A percentile compares a stretch with the other conserved stretches of the same genome.
phyloP scores from a whole-genome alignment of 2,113 vertebrate species.

The Psilopsiagon aurifrons region DNA sequence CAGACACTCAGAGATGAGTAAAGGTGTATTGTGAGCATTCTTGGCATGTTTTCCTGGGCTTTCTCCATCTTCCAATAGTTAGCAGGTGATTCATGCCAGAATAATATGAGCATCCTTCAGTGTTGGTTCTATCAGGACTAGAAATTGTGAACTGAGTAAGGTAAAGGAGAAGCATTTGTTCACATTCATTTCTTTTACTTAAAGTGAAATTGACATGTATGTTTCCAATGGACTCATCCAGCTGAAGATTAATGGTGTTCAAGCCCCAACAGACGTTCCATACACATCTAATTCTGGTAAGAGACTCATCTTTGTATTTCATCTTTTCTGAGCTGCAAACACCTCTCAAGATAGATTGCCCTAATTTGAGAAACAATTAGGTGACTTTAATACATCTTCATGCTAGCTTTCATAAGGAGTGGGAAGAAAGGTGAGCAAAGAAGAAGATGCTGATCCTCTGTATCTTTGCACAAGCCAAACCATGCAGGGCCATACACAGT shows the following conservation, averaged over 20 bases:
- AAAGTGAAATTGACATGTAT: conserved; percentile 66
- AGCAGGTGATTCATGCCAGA: not conserved
- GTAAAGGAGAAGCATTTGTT: not conserved
- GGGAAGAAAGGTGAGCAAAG: not conserved
- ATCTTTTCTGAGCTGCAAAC: not conserved
- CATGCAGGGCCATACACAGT: not conserved
- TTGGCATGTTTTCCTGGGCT: not conserved
- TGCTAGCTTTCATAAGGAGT: not conserved
- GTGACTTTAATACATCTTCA: not conserved
- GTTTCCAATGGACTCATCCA: conserved; percentile 36
- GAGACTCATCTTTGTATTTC: not conserved
- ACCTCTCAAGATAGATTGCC: not conserved
- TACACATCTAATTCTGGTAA: conserved; percentile 65
- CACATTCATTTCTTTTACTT: not conserved
- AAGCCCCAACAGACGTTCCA: conserved; percentile 21
- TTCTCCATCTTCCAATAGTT: not conserved
- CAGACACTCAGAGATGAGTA: not conserved
- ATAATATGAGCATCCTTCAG: not conserved
- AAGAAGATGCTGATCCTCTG: not conserved
- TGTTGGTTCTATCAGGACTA: not conserved
- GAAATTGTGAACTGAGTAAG: not conserved
- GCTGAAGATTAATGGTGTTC: conserved; percentile 64
- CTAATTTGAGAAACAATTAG: not conserved
- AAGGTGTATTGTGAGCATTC: not conserved
- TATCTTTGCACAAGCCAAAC: not conserved